phyloP scores from a whole-genome alignment of 2,113 vertebrate genomes.

The Herpetotheres cachinnans region DNA sequence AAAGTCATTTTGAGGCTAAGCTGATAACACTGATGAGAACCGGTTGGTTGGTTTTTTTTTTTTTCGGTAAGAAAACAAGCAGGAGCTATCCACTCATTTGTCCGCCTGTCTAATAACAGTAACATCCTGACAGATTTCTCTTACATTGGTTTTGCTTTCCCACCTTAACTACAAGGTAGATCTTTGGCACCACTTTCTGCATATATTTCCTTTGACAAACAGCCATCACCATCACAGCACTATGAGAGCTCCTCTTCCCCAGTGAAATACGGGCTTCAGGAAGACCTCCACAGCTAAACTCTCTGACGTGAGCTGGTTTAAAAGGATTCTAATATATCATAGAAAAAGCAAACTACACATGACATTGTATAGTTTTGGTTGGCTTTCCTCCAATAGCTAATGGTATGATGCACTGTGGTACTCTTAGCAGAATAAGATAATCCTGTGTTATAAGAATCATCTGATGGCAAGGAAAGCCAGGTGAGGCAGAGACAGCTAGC shows the following conservation, averaged over 20 bases:
- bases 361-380: background rate
- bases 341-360: background rate
- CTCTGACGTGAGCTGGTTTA: background rate
- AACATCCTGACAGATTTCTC: background rate
- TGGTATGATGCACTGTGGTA: background rate
- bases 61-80: slow-evolving; percentile 13
- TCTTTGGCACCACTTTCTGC: background rate
- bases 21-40: slow-evolving; percentile 80
- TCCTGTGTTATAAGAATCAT: background rate
- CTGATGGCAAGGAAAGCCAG: background rate
- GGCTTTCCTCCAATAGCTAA: background rate
- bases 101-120: slow-evolving; percentile 22
- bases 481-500: background rate
- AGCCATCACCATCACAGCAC: background rate
- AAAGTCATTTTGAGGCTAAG: slow-evolving; percentile 79
- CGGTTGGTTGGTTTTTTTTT: background rate
- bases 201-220: background rate
- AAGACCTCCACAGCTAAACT: background rate
- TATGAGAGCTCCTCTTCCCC: background rate
- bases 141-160: background rate
- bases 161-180: background rate
- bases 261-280: background rate
- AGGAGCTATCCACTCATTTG: slow-evolving; percentile 28
- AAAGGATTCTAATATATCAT: background rate
- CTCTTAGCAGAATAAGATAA: background rate